Evolutionary conservation across 2,113 vertebrate genomes (phyloP), one percentile per base, ranked within the genome.

Genomic region (Dasyornis broadbenti): DNA sequence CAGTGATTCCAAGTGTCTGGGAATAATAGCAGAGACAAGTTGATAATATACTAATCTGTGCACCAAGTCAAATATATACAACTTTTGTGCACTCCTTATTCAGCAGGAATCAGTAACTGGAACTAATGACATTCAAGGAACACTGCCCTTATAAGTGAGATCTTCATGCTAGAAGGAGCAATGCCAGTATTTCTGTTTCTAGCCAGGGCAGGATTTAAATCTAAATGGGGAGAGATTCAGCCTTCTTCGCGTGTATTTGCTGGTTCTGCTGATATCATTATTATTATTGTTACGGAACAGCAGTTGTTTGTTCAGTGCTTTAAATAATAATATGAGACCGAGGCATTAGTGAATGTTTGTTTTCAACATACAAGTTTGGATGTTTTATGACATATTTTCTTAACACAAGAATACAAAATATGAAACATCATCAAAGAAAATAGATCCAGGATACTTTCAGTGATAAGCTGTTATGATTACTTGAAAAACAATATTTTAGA

Each of bases 51-150:
- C 42, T 66, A 77, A 92, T 96, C 79, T 82, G 68, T 86, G 68
- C 85, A 93, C 42, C 52, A 78, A 82, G 81, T 89, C 69, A 86
- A 35, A 81, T 75, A 77, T 42, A 82, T 85, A 90, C 90, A 96
- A 93, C 92, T 91, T 93, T 5, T 61, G 33, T 63, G 45, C 2
- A 2, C 31, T 88, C 78, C 94, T 97, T 92, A 69, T 95, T 92
- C 90, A 96, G 95, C 93, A 96, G 82, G 79, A 95, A 70, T 82
- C 84, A 61, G 7, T 76, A 94, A 79, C 78, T 92, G 86, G 52
- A 95, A 92, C 95, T 95, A 96, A 97, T 92, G 91, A 95, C 96
- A 97, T 96, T 97, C 93, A 96, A 44, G 92, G 90, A 94, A 96
- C 90, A 93, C 90, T 96, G 90, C 90, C 44, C 52, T 90, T 90